These are phyloP conservation scores for Tanytarsus gracilentus DNA, from an alignment of 2,888 invertebrate genomes.

Conservation along the genomic window DNA sequence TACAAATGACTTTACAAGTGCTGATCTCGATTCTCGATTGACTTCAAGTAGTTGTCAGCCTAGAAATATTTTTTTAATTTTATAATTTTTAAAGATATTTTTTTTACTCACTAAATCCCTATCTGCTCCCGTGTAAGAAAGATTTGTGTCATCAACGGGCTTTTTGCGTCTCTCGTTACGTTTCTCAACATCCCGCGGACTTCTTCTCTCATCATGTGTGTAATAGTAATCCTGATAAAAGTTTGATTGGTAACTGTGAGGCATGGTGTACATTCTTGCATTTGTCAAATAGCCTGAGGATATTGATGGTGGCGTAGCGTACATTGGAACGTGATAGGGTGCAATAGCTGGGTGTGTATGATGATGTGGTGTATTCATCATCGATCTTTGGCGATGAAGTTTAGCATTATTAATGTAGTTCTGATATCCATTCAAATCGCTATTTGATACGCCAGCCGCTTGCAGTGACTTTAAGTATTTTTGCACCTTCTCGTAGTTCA, in stretches of 20 bases:
- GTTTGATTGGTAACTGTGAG: conserved; percentile 19
- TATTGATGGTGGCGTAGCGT: conserved; percentile 7
- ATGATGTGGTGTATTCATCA: neutral
- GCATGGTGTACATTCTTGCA: conserved; percentile 10
- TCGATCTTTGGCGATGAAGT: neutral
- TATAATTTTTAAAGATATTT: no score
- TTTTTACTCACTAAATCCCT: no score
- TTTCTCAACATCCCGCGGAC: neutral
- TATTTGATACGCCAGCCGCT: neutral
- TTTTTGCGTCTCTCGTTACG: neutral
- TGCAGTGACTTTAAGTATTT: conserved; percentile 16
- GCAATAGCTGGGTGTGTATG: neutral
- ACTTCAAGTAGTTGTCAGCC: conserved; percentile 16
- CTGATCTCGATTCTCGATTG: conserved; percentile 6
- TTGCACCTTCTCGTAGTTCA: conserved; percentile 18
- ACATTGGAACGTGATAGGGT: conserved; percentile 17
- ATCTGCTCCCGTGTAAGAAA: conserved; percentile 14
- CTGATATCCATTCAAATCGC: conserved; percentile 17
- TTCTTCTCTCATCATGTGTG: conserved; percentile 6
- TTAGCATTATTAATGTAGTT: conserved; percentile 13
- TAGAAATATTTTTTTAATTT: no score
- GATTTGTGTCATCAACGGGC: neutral
- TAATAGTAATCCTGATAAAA: conserved; percentile 22
- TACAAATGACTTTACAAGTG: no score
- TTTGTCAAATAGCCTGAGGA: conserved; percentile 19